Base-by-base conservation (phyloP, 2,113 vertebrate species). In the Oncorhynchus gorbuscha region DNA sequence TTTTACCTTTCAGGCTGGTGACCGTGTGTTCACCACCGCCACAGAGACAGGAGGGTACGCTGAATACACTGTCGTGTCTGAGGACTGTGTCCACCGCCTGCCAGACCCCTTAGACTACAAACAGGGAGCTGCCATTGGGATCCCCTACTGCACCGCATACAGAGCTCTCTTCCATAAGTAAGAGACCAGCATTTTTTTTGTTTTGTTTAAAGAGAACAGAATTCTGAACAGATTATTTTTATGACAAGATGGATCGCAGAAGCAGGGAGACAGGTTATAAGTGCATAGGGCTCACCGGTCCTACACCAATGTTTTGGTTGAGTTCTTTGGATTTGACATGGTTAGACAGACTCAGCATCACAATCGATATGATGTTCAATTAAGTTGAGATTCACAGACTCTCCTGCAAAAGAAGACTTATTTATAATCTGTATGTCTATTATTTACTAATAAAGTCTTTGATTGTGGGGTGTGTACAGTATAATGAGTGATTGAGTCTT, bases 131-230 rank as follows among this genome's bases (percentile, higher is more conserved):
- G 96, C 97, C 0, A 80, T 98, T 0, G 95, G 94, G 2, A 83
- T 96, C 61, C 96, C 97, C 0, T 99, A 97, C 83, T 98, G 98
- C 88, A 98, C 97, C 3, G 97, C 97, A 1, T 97, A 92, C 75
- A 90, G 95, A n/a, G 97, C 97, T n/a, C 93, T 99, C 26, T 58
- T 95, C 81, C 95, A 96, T 77, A 98, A 94, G 97, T 99, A 94
- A 93, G 92, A 74, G 3, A n/a, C 20, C 30, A 22, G 35, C 39
- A 45, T 45, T 45, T 45, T 11, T 11, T 45, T 45, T 45, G 39
- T 45, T 45, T 45, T 11, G 39, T 11, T 45, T 45, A 45, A 45
- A 9, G 39, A 45, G 39, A 45, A 45, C 2, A 2, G 9, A 11
- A 45, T 45, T 45, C 39, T 45, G 8, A 45, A 11, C 2, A 1